Evolutionary conservation across 1,140 invertebrate genomes (phyloP).

Genomic region (Drosophila mojavensis): DNA sequence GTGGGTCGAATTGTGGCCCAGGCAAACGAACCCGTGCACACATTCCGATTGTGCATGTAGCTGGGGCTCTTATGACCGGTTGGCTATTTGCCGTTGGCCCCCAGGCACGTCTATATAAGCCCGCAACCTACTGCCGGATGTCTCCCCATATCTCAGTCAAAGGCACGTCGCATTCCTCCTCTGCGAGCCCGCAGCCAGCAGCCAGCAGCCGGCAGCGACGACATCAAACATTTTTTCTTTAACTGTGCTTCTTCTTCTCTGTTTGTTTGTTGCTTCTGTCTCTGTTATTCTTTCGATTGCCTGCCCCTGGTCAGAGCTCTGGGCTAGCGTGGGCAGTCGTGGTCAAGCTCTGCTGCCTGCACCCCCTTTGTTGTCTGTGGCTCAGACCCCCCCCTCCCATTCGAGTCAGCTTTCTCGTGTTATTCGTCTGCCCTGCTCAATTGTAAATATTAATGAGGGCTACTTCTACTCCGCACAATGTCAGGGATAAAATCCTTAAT

Average conservation of each 20-base stretch:
- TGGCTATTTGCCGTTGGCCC: slow-evolving; percentile 15
- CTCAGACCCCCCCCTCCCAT: not conserved
- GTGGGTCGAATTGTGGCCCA: not conserved
- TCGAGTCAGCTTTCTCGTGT: not conserved
- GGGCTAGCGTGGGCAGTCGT: too few species aligned
- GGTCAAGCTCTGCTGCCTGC: not conserved
- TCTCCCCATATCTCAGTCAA: not conserved
- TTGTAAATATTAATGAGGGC: slow-evolving; percentile 41
- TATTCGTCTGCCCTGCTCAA: slow-evolving; percentile 6
- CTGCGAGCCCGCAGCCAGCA: too few species aligned
- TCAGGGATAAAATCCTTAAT: not conserved
- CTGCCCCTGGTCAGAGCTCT: not conserved
- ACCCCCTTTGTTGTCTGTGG: slow-evolving; percentile 2
- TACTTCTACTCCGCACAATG: slow-evolving; percentile 5
- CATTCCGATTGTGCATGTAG: slow-evolving; percentile 5
- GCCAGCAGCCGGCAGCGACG: slow-evolving; percentile 12
- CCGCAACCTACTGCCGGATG: not conserved
- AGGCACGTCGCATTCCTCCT: too few species aligned
- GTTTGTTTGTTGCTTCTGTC: not conserved
- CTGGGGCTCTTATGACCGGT: slow-evolving; percentile 18
- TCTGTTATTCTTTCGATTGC: slow-evolving; percentile 36
- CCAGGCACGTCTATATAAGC: slow-evolving; percentile 10
- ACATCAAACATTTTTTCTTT: slow-evolving; percentile 41
- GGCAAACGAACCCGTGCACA: slow-evolving; percentile 26
- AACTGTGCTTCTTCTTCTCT: slow-evolving; percentile 9